Conservation (phyloP, 2,113 vertebrate genomes). For the Girardinichthys multiradiatus region DNA sequence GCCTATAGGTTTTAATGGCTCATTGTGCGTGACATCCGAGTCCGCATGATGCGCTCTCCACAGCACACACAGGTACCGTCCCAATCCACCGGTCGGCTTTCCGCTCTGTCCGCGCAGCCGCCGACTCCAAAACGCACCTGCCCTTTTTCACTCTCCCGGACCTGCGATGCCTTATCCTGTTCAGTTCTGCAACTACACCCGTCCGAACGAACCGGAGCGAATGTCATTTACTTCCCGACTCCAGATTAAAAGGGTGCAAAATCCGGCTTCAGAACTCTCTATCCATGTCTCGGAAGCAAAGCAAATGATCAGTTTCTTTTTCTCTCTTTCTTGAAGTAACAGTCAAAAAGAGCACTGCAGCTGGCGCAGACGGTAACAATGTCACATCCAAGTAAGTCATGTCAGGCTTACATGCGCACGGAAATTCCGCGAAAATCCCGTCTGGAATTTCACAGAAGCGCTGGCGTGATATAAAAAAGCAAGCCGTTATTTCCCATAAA, state of each 20-base stretch:
- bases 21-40: conserved; percentile 71
- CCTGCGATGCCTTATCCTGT: conserved; percentile 54
- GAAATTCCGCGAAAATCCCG: conserved; percentile 41
- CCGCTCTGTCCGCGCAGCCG: conserved; percentile 66
- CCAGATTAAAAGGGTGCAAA: conserved; percentile 16
- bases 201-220: conserved; percentile 44
- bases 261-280: conserved; percentile 51
- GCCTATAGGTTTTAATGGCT: conserved; percentile 79
- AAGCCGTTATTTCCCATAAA: conserved; percentile 37
- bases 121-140: conserved; percentile 69
- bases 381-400: conserved; percentile 69
- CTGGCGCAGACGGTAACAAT: conserved; percentile 48
- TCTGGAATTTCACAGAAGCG: conserved; percentile 32
- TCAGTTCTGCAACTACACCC: conserved; percentile 46
- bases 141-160: conserved; percentile 60
- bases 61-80: conserved; percentile 72
- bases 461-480: conserved; percentile 44
- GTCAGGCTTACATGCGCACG: conserved; percentile 48
- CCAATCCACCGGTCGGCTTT: conserved; percentile 66
- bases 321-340: conserved; percentile 55
- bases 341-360: conserved; percentile 64
- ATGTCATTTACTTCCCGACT: conserved; percentile 60
- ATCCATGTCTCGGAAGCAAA: conserved; percentile 28
- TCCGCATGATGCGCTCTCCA: conserved; percentile 78
- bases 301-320: conserved; percentile 33